Evolutionary conservation across 1,140 invertebrate genomes (phyloP).

Genomic region (Brachionus calyciflorus): DNA sequence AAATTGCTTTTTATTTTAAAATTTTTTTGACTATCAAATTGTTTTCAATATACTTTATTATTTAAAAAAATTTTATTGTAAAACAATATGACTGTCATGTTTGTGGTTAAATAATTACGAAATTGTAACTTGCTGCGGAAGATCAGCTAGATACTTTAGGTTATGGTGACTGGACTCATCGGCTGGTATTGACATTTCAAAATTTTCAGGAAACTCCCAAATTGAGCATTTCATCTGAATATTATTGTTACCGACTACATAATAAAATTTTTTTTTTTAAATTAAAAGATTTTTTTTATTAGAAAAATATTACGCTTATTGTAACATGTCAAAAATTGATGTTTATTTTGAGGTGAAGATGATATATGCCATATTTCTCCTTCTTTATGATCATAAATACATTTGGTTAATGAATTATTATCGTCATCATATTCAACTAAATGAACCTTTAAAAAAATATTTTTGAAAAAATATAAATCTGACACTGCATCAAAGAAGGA

Average conservation of each 20-base stretch:
- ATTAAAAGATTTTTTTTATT: not conserved
- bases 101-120: conserved; percentile 27
- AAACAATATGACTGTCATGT: no score
- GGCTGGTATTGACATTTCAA: conserved; percentile 29
- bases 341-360: conserved; percentile 43
- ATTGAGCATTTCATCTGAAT: conserved; percentile 28
- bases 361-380: conserved; percentile 46
- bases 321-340: conserved; percentile 41
- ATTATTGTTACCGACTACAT: no score
- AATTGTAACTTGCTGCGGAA: not conserved
- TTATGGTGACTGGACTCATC: conserved; percentile 27
- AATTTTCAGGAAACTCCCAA: conserved; percentile 4
- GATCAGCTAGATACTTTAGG: conserved; percentile 1
- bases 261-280: no score
- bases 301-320: not conserved
- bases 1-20: not conserved
- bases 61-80: no score
- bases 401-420: conserved; percentile 10
- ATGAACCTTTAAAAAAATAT: no score
- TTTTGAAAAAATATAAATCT: no score
- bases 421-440: conserved; percentile 44
- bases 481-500: no score
- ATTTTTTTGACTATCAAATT: not conserved
- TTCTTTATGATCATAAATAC: conserved; percentile 27
- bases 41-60: no score